A percentile compares a stretch with the other conserved stretches of the same genome.
Evolutionary conservation across 2,888 invertebrate species (phyloP).

Genomic region (Neoascia interrupta): DNA sequence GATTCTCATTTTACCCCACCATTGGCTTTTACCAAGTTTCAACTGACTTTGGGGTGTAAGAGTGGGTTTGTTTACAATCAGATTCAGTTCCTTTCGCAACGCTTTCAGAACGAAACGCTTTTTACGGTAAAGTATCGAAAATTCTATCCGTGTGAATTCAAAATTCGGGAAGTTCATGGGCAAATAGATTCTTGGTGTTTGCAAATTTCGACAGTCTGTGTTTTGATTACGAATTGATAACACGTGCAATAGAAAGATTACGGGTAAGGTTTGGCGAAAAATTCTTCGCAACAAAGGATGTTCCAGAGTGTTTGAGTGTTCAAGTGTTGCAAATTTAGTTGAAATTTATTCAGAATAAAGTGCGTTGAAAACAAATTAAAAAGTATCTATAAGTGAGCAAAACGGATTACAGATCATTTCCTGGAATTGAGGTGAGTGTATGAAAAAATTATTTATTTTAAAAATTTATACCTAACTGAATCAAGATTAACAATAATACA

Average conservation of each 20-base stretch:
- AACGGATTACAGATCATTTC: too few species aligned
- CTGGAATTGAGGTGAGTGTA: too few species aligned
- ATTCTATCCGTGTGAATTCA: background rate
- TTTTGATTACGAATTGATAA: slow-evolving; percentile 61
- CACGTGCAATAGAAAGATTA: slow-evolving; percentile 34
- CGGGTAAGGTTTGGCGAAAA: slow-evolving; percentile 6
- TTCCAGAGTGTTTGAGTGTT: too few species aligned
- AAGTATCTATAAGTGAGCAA: too few species aligned
- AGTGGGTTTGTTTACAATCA: slow-evolving; percentile 63
- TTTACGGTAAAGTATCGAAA: slow-evolving; percentile 11
- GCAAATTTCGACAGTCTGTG: slow-evolving; percentile 43
- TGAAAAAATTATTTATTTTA: too few species aligned
- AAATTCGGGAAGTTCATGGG: slow-evolving; percentile 17
- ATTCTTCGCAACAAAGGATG: too few species aligned
- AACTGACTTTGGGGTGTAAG: slow-evolving; percentile 25
- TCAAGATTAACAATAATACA: too few species aligned
- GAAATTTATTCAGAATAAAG: too few species aligned
- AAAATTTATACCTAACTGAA: too few species aligned
- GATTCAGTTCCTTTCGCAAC: slow-evolving; percentile 59
- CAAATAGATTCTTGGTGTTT: slow-evolving; percentile 27
- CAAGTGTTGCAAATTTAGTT: too few species aligned
- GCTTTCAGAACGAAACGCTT: slow-evolving; percentile 43
- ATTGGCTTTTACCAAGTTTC: slow-evolving; percentile 60
- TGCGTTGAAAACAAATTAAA: too few species aligned
- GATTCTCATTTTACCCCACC: slow-evolving; percentile 39